Percentiles rank a stretch among this genome's conserved stretches.
phyloP scores from a whole-genome alignment of 1,140 invertebrate genomes.

The Xylocopa sonorina region DNA sequence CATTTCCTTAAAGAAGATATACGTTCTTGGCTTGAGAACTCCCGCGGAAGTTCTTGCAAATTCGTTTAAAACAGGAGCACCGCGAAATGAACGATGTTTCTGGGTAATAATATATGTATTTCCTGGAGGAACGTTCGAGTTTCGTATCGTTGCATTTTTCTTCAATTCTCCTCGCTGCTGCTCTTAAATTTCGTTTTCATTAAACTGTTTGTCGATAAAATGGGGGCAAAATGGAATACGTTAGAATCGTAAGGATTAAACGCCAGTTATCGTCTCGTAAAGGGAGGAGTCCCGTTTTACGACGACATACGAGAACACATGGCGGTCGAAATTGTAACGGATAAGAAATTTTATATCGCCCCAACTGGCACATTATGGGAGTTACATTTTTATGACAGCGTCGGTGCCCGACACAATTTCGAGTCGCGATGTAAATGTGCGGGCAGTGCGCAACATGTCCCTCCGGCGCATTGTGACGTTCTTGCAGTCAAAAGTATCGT shows the following conservation, averaged over 20 bases:
- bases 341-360: constrained; percentile 43
- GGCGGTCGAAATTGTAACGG: constrained; percentile 15
- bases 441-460: background rate
- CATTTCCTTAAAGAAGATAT: constrained; percentile 23
- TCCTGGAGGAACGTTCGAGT: background rate
- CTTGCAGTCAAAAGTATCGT: constrained; percentile 19
- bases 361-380: constrained; percentile 33
- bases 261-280: background rate
- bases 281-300: background rate
- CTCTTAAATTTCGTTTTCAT: background rate
- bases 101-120: background rate
- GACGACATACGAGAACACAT: background rate
- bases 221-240: background rate
- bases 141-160: background rate
- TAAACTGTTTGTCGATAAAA: too few relatives aligned
- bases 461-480: background rate
- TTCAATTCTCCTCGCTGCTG: too few relatives aligned
- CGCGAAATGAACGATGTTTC: background rate
- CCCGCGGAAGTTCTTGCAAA: background rate
- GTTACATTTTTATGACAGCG: constrained; percentile 50
- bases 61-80: background rate
- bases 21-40: background rate
- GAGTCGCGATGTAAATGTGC: constrained; percentile 4
- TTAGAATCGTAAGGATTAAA: background rate
- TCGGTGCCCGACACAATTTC: constrained; percentile 46